These are phyloP conservation scores for Spinibarbus caldwelli DNA, from an alignment of 2,797 vertebrate species.

Conservation along the genomic window DNA sequence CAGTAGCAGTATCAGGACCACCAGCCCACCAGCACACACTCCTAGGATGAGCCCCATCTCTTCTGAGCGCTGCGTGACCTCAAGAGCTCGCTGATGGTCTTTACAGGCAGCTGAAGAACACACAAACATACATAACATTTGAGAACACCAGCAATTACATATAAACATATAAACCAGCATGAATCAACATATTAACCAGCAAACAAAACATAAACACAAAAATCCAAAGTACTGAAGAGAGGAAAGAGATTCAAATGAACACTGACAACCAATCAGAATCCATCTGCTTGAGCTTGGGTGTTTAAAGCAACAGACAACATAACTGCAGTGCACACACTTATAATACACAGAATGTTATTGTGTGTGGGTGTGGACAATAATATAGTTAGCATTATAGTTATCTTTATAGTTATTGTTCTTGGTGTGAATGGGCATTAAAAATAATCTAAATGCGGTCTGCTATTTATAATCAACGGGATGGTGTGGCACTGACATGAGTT, in stretches of 20 bases:
- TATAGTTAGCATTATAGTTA: too few species aligned
- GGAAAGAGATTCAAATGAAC: neutral
- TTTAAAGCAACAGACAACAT: neutral
- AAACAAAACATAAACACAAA: neutral
- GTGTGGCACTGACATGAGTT: neutral
- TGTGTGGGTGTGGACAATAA: neutral
- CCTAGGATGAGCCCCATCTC: slow-evolving; percentile 97
- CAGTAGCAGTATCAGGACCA: slow-evolving; percentile 91
- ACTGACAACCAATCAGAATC: neutral
- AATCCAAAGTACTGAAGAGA: too few species aligned
- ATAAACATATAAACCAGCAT: too few species aligned
- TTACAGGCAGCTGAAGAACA: slow-evolving; percentile 89
- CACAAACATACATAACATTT: neutral
- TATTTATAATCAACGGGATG: too few species aligned
- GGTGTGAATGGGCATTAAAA: too few species aligned
- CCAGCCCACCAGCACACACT: slow-evolving; percentile 92
- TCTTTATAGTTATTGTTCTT: too few species aligned
- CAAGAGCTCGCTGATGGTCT: slow-evolving; percentile 90
- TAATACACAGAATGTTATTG: neutral
- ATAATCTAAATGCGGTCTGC: too few species aligned
- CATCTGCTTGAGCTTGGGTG: neutral
- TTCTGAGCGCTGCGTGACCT: slow-evolving; percentile 93
- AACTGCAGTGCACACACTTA: neutral
- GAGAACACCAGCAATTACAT: neutral
- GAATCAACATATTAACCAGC: neutral